Evolutionary conservation across 2,113 vertebrate species (phyloP), one percentile per base, ranked within the genome.

Genomic region (Todiramphus saurophagus): DNA sequence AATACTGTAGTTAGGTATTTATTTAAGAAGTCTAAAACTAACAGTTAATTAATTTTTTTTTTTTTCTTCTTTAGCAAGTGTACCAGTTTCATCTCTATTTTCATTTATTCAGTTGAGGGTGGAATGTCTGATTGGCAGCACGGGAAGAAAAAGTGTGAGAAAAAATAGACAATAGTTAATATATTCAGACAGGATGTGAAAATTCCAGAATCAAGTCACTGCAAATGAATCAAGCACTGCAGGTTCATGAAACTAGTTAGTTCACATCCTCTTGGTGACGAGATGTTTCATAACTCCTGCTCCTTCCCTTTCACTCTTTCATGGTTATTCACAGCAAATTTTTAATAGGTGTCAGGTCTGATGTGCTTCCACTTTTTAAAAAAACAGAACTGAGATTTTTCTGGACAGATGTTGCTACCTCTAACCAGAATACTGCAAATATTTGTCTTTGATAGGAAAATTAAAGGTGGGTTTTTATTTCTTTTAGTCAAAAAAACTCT

Each of bases 131-230:
- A 93, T 64, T 87, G 68, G 59, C 48, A 83, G 50, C 30, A 81
- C 23, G 81, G 83, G 92, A 93, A 91, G 72, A 82, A 90, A 62
- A 73, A 56, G 43, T 16, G 37, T 73, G 90, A 94, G 63, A 81
- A 94, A 91, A 93, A 89, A 48, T 23, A 83, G 94, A 78, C 66
- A 85, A 86, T 20, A 60, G 44, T 80, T 91, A 50, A 91, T 59
- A 5, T 55, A 91, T 91, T 89, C 73, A 80, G 39, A 13, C 17
- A 89, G 58, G 87, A 77, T 43, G 68, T 46, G 81, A 87, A 63
- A 93, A 96, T 48, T 60, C 20, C 43, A 68, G 53, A 87, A 80
- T 41, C 28, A 17, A 87, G 33, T 21, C 15, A 20, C 11, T 59
- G 53, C 12, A 78, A 79, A 53, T 59, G 50, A 68, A 92, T 46